Base-by-base conservation (phyloP, 35 echinoderm and acorn worm species). In the Heliocidaris tuberculata region DNA sequence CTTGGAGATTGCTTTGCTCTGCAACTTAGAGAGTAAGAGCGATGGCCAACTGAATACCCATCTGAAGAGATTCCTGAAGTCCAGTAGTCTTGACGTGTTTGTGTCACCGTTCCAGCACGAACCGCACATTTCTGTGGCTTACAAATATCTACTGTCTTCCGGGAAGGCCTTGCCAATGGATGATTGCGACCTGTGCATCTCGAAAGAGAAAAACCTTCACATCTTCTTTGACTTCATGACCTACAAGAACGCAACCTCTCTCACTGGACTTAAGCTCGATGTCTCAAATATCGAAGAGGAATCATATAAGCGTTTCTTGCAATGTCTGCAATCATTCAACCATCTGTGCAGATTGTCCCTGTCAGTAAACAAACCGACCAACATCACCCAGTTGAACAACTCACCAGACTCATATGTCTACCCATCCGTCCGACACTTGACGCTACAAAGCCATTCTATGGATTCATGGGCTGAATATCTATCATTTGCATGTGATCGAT, bases 21-120 rank as follows among this genome's bases (percentile, higher is more conserved):
- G 85, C 29, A 95, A 95, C 49, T 88, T 95, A 19, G 94, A 95
- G 31, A 49, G 94, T 32, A 48, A 86, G 21, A 54, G 94, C 89
- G 48, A 95, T 19, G 94, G 94, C 13, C 19, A 27, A 50, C 86
- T 95, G 48, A 95, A 95, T 86, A 8, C 85, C 31, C 35, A 49
- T 21, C 86, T 95, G 15, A 54, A 88, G 31, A 89, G 47, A 4
- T 89, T 89, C 87, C 29, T 89, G 13, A 32, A 32, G 87, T 89
- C 87, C 10, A 48, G 87, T 89, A 32, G 9, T 13, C 19, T 89
- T 13, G 15, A 89, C 11, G 13, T 89, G 12, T 42, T 13, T 9
- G 47, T 89, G 10, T 89, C 87, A 47, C 87, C 87, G 31, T 89
- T 32, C 29, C 87, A 89, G 19, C 87, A 89, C 42, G 87, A 89